Evolutionary conservation across 2,113 vertebrate genomes (phyloP), one percentile per base, ranked within the genome.

Genomic region (Sisor rabdophorus): DNA sequence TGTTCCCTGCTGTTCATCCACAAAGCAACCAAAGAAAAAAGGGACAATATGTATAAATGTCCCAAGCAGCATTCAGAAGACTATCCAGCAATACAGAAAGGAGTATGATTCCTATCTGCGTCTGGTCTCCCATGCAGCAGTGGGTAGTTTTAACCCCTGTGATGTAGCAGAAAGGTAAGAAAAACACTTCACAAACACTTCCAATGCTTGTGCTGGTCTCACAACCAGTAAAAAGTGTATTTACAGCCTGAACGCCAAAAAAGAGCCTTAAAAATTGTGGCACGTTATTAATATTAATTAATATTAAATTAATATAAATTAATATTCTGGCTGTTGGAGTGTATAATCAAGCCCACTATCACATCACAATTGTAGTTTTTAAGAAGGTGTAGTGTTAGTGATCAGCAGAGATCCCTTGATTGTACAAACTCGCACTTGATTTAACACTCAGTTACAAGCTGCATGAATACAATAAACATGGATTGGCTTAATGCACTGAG

Each of bases 111-210:
- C 86, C 61, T 93, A 94, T 86, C 91, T 98, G 64, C 89, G 84
- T 0, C 63, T 88, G 52, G 90, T 93, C 47, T 92, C 92, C 11
- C 94, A 95, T 0, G 92, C 95, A 82, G 83, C 83, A 0, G 81
- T 93, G 26, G 94, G 93, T 61, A 87, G 84, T 81, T 95, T 98
- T 70, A 80, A 95, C 80, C 94, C 95, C 1, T 96, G 95, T 95
- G 88, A 88, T 28, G 85, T 95, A 12, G 91, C 93, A 47, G 91
- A 97, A 83, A 94, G 95, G 96, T 99, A 88, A 84, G 73, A 44
- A n/a, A n/a, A n/a, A n/a, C n/a, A n/a, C n/a, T n/a, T n/a, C n/a
- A n/a, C n/a, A n/a, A n/a, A n/a, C n/a, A n/a, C n/a, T n/a, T n/a
- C n/a, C n/a, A n/a, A n/a, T 22, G 61, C 52, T 58, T 74, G 28